A percentile compares a stretch with the other conserved stretches of the same genome.
These are phyloP conservation scores for Montipora cactus DNA, from an alignment of 64 coral and sea anemone genomes.

Conservation along the genomic window DNA sequence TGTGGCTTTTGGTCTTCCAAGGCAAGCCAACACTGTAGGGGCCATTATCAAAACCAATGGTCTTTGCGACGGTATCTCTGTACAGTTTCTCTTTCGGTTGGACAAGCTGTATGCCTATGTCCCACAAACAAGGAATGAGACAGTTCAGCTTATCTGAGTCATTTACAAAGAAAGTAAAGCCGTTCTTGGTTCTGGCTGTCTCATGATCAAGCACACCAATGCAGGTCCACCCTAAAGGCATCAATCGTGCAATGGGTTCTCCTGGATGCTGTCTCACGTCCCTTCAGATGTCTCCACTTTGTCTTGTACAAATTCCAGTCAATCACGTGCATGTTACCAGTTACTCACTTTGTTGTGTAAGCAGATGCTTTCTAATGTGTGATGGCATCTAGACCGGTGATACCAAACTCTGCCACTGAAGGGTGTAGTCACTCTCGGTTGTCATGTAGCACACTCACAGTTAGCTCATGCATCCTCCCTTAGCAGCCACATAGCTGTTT, in stretches of 20 bases:
- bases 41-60: conserved; percentile 12
- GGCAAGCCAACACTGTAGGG: conserved; percentile 56
- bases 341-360: conserved; percentile 56
- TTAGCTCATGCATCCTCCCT: conserved; percentile 9
- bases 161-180: conserved; percentile 49
- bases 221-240: conserved; percentile 81
- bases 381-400: conserved; percentile 48
- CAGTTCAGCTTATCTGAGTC: conserved; percentile 14
- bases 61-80: background rate
- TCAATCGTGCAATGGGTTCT: conserved; percentile 74
- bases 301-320: conserved; percentile 51
- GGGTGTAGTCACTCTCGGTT: conserved; percentile 19
- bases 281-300: conserved; percentile 50
- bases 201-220: conserved; percentile 38
- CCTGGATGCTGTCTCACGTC: background rate
- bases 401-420: conserved; percentile 41
- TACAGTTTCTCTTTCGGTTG: conserved; percentile 60
- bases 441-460: conserved; percentile 41
- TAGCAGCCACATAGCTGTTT: conserved; percentile 42
- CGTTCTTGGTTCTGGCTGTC: background rate
- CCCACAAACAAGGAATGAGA: conserved; percentile 65
- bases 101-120: conserved; percentile 38
- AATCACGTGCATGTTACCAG: conserved; percentile 63
- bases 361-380: conserved; percentile 10
- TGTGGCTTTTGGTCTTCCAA: conserved; percentile 29